Evolutionary conservation across 2,113 vertebrate genomes (phyloP), one percentile per base, ranked within the genome.

Genomic region (Paramisgurnus dabryanus): DNA sequence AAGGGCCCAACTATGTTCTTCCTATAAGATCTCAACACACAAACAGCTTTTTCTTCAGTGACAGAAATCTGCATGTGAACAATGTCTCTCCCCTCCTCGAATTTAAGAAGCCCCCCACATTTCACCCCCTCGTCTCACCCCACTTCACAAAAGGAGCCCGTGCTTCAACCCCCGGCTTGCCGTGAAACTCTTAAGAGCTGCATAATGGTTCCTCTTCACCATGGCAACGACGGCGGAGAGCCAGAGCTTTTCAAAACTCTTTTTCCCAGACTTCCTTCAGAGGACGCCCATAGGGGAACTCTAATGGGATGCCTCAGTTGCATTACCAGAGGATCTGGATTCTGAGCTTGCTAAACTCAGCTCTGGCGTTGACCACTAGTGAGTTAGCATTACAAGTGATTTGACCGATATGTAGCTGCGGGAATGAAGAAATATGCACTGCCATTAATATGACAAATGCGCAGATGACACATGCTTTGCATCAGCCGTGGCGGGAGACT

Each of bases 1-100:
- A 74, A 50, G 34, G 53, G 76, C 71, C 83, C 76, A 61, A 22
- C 58, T 49, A 76, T 58, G 41, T 61, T 61, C 78, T 79, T 79
- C 61, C 67, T 77, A 79, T n/a, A 75, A 79, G 69, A 71, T 69
- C 50, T 81, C 73, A 41, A 80, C 81, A 78, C 83, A 87, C 83
- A 86, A 86, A 82, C 85, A 83, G 79, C 81, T 83, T 78, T 83
- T 74, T 85, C 63, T 84, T 80, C 75, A 69, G 39, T 83, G 83
- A 82, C 73, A 76, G 73, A 85, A 87, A 86, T 87, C 85, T 86
- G 74, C 85, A 86, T 85, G 73, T 61, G 77, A 57, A 86, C 86
- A 87, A 86, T 85, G 80, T 55, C 66, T 69, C 65, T 66, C 78
- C 77, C 79, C 58, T 79, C 72, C 67, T 75, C 47, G 57, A 9